Conservation (phyloP, 2,888 invertebrate genomes). For the Drosophila tripunctata region DNA sequence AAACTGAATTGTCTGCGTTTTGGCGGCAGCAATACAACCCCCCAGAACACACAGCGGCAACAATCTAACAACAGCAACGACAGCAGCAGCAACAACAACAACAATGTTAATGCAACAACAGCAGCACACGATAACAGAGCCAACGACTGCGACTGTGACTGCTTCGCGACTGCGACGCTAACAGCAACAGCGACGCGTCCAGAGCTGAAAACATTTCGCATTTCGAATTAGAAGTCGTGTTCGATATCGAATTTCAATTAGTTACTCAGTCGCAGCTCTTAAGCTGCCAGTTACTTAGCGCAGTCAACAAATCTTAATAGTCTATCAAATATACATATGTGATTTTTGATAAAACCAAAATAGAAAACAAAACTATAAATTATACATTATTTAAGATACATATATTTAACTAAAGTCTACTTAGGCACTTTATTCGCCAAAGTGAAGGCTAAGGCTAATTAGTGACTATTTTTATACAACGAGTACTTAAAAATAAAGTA, state of each 20-base stretch:
- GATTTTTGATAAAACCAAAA: background rate
- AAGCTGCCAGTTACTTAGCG: background rate
- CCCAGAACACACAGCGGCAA: slow-evolving; percentile 35
- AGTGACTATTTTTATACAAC: background rate
- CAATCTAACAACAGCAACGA: slow-evolving; percentile 16
- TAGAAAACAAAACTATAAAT: background rate
- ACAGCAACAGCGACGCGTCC: slow-evolving; percentile 6
- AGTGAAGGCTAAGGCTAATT: background rate
- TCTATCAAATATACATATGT: background rate
- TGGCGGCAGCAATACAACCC: slow-evolving; percentile 55
- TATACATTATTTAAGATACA: background rate
- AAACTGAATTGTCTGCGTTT: slow-evolving; percentile 81
- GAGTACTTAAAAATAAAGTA: background rate
- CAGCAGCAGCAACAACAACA: slow-evolving; percentile 15
- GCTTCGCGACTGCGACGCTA: background rate
- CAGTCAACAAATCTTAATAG: background rate
- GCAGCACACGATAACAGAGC: slow-evolving; percentile 40
- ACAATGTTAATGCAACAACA: slow-evolving; percentile 32
- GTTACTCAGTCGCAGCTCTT: background rate
- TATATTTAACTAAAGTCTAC: background rate
- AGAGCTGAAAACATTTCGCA: slow-evolving; percentile 18
- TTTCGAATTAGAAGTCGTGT: slow-evolving; percentile 2
- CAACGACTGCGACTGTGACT: background rate
- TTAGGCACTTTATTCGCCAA: background rate
- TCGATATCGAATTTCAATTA: slow-evolving; percentile 4